These are phyloP conservation scores for Eospalax fontanierii DNA, from an alignment of 2,797 vertebrate genomes.

Conservation along the genomic window DNA sequence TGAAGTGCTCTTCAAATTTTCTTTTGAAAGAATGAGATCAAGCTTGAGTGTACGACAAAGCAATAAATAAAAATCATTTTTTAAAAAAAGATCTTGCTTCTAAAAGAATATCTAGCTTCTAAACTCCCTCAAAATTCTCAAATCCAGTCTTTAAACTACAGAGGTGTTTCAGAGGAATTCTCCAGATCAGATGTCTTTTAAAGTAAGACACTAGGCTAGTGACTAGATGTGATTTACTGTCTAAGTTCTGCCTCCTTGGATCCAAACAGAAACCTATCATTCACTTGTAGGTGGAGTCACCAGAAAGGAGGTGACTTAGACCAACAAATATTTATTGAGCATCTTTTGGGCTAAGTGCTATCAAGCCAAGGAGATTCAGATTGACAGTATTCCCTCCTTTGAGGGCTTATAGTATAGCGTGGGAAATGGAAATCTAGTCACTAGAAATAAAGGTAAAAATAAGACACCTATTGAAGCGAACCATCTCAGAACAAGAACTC, in stretches of 20 bases:
- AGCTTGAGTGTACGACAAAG: neutral
- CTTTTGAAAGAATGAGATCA: conserved; percentile 9
- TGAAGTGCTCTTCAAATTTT: conserved; percentile 18
- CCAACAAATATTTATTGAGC: conserved; percentile 78
- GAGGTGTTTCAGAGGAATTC: conserved; percentile 20
- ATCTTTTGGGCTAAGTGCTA: conserved; percentile 64
- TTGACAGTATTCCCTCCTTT: conserved; percentile 32
- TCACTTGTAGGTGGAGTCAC: conserved; percentile 59
- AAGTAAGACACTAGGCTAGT: neutral
- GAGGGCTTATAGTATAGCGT: conserved; percentile 25
- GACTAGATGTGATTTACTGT: conserved; percentile 24
- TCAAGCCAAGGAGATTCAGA: conserved; percentile 55
- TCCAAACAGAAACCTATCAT: conserved; percentile 61
- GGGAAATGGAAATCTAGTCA: conserved; percentile 31
- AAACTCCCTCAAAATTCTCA: neutral
- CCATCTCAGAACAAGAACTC: conserved; percentile 25
- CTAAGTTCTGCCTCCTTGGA: neutral
- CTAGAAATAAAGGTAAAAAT: conserved; percentile 51
- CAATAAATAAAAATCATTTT: neutral
- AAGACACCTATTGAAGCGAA: neutral
- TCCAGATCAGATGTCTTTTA: conserved; percentile 5
- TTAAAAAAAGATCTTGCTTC: neutral
- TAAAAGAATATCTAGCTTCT: neutral
- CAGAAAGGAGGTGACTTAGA: conserved; percentile 66
- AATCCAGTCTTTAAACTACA: neutral